Evolutionary conservation across 2,113 vertebrate genomes (phyloP).

Genomic region (Paradoxurus hermaphroditus): DNA sequence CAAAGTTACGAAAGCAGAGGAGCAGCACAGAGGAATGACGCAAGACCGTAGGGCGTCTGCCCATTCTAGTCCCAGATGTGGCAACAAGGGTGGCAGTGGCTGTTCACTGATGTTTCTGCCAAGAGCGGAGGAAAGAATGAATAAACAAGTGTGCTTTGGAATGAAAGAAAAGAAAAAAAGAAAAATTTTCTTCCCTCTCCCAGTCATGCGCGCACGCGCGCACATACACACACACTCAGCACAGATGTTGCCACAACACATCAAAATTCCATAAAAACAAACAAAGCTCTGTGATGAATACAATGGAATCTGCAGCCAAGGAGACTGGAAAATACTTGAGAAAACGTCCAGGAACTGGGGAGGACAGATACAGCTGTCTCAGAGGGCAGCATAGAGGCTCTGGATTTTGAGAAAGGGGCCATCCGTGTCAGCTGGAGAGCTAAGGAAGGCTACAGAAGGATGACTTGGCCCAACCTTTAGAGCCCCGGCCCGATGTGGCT

Average conservation of each 20-base stretch:
- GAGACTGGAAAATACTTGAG: not conserved
- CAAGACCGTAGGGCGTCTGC: not conserved
- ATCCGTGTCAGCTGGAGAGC: not conserved
- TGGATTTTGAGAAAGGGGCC: not conserved
- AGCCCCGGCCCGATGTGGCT: not conserved
- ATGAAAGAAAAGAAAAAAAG: not conserved
- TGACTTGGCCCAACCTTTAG: not conserved
- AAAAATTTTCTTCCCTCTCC: not conserved
- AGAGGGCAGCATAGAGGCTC: not conserved
- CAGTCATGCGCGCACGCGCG: too few species aligned
- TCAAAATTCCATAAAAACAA: not conserved
- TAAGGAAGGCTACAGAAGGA: not conserved
- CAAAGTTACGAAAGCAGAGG: not conserved
- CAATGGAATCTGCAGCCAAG: not conserved
- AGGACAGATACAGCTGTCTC: not conserved
- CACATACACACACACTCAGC: not conserved
- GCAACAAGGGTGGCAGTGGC: rapidly evolving
- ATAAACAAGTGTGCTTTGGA: not conserved
- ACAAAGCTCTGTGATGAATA: not conserved
- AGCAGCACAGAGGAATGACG: too few species aligned
- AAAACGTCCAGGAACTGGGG: not conserved
- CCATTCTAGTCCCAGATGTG: not conserved
- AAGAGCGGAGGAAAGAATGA: not conserved
- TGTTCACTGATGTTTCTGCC: not conserved
- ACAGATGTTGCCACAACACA: not conserved